Conservation (phyloP, 92 coral and sea anemone genomes). For the Ricordea florida region DNA sequence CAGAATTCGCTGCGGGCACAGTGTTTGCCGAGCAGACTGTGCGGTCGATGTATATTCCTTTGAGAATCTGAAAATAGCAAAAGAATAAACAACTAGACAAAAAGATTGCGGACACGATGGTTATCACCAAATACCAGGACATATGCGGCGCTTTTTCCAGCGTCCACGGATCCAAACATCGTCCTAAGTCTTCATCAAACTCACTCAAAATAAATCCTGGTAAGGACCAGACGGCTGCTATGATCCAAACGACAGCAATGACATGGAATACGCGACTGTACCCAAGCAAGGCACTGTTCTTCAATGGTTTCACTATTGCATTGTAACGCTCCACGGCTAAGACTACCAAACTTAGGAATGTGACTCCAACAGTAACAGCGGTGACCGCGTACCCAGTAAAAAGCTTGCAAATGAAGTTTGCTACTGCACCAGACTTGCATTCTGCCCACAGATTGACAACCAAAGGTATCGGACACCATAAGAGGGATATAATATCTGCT, state of each 20-base stretch:
- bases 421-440: neutral
- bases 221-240: neutral
- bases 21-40: constrained; percentile 7
- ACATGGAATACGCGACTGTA: neutral
- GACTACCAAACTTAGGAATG: constrained; percentile 23
- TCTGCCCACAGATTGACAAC: neutral
- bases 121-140: neutral
- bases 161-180: constrained; percentile 38
- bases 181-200: constrained; percentile 1
- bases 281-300: neutral
- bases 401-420: constrained; percentile 23
- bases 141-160: neutral
- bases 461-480: constrained; percentile 33
- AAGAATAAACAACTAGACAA: constrained; percentile 1
- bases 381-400: constrained; percentile 33
- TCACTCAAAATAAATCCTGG: constrained; percentile 22
- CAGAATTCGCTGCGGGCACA: neutral
- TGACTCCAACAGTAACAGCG: constrained; percentile 15
- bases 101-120: neutral
- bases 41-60: neutral
- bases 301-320: constrained; percentile 33
- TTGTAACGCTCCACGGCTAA: constrained; percentile 32
- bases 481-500: constrained; percentile 16
- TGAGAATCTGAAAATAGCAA: constrained; percentile 21
- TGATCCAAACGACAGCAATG: neutral